Base-by-base conservation (phyloP, 2,888 invertebrate species). In the Lithophane leautieri region DNA sequence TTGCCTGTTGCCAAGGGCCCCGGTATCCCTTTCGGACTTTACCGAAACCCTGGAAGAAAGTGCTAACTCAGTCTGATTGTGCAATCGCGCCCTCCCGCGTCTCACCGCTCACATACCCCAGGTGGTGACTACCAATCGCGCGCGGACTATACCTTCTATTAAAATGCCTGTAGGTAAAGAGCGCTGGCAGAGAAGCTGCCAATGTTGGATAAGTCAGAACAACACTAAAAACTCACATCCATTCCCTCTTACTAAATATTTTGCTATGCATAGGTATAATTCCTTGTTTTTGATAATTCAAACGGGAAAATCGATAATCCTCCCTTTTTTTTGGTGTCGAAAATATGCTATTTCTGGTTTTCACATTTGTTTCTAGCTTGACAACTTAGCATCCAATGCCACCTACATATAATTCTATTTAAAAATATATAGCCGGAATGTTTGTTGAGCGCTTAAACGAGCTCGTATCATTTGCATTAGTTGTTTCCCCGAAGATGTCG, bases 401-500 rank as follows among this genome's bases (percentile, higher is more conserved):
- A 75, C 50, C 50, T 8, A 44, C 2, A 60, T 52, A 34, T 68
- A 22, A 76, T 68, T 62, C 4, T 28, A 56, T 42, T n/a, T 16
- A 40, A 54, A 40, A 25, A 60, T 65, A 54, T 54, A 56, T 42
- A 50, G 28, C 16, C 19, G 34, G 66, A 70, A 56, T 56, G 56
- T 34, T 16, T 60, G 11, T 25, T 16, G 22, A 76, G 22, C 58
- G 65, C 75, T 65, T n/a, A 65, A n/a, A 25, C 14, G 42, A 58
- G 50, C 50, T 63, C 47, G 34, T 25, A 65, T 65, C 22, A 75
- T 80, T 79, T 75, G 56, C 75, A 80, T 80, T 67, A 40, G 52
- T 19, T 6, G 19, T 67, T 80, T 76, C 76, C 76, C 52, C 70
- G 52, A 82, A 76, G 28, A 66, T 61, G 63, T 63, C 19, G 60